Base-by-base conservation (phyloP, 2,797 vertebrate genomes). In the Rhadinocentrus ornatus region DNA sequence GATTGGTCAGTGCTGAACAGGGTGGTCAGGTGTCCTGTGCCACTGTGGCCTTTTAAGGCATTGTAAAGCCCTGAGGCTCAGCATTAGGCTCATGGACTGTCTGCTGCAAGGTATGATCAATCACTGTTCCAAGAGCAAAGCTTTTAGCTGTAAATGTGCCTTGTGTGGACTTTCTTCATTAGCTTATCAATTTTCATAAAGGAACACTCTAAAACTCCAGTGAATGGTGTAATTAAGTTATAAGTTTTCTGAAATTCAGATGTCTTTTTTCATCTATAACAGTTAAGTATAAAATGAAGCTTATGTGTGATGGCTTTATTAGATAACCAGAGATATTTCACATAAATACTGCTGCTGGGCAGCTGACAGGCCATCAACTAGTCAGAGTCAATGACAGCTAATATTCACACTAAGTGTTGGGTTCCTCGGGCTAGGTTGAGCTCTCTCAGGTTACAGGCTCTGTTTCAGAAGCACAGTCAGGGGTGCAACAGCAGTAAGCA, bases 401-500 rank as follows among this genome's bases (percentile, higher is more conserved):
- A 27, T 73, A 72, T 67, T 55, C 73, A 81, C 70, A 56, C 56
- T 50, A 39, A 76, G 82, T 73, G 73, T 77, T 64, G 74, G 72
- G 81, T 84, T 81, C 82, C 78, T 86, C 57, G 44, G 70, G 68
- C 56, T 29, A 64, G 60, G 46, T 78, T 64, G 63, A 73, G 59
- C 55, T 59, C 69, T 89, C 91, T 95, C 89, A 3, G 54, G 80
- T 94, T 93, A 80, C 92, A 63, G 77, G 88, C 73, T 94, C 84
- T 18, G 85, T 92, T 93, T 89, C 90, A 89, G 31, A 50, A 69
- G 61, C 77, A 72, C 59, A 15, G 77, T 58, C 69, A 78, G 62
- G 73, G 78, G 58, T 58, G 69, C 60, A 64, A 34, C 74, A 68
- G 59, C 53, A 78, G 59, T 52, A 75, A 62, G 67, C 44, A 59